Conservation (phyloP, 2,888 invertebrate species). For the Drosophila hamatofila region DNA sequence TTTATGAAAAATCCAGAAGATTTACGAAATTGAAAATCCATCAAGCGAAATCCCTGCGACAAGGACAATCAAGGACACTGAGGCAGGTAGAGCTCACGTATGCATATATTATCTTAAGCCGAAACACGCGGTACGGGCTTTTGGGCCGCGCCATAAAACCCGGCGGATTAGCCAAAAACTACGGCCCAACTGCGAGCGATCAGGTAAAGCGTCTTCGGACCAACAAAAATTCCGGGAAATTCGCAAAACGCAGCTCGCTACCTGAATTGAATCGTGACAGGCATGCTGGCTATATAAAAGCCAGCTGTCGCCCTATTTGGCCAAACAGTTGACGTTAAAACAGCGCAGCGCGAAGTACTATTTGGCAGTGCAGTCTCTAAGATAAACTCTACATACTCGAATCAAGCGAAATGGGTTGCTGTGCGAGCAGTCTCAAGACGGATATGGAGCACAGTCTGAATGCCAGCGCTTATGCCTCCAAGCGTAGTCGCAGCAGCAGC, state of each 20-base stretch:
- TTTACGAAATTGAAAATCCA: slow-evolving; percentile 30
- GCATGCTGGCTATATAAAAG: slow-evolving; percentile 53
- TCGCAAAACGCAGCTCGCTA: slow-evolving; percentile 43
- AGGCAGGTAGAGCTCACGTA: slow-evolving; percentile 22
- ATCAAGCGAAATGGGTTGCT: slow-evolving; percentile 73
- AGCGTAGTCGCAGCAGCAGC: slow-evolving; percentile 31
- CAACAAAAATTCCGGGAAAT: slow-evolving; percentile 27
- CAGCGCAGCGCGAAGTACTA: slow-evolving; percentile 4
- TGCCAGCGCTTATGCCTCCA: slow-evolving; percentile 29
- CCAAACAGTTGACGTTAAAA: slow-evolving; percentile 49
- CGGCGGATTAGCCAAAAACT: slow-evolving; percentile 47
- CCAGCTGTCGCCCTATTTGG: slow-evolving; percentile 7
- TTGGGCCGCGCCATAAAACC: slow-evolving; percentile 29
- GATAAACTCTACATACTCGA: background rate
- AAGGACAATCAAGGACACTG: slow-evolving; percentile 26
- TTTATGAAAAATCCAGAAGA: slow-evolving; percentile 21
- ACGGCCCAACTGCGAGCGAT: slow-evolving; percentile 3
- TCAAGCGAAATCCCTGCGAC: slow-evolving; percentile 9
- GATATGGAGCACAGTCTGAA: slow-evolving; percentile 27
- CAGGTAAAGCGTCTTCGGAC: slow-evolving; percentile 41
- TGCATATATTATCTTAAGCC: slow-evolving; percentile 26
- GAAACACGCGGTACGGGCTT: slow-evolving; percentile 41
- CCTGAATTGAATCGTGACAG: slow-evolving; percentile 21
- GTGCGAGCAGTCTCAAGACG: slow-evolving; percentile 64
- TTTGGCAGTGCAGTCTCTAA: background rate